Base-by-base conservation (phyloP, 1,140 invertebrate genomes). In the Zaprionus tsacasi region DNA sequence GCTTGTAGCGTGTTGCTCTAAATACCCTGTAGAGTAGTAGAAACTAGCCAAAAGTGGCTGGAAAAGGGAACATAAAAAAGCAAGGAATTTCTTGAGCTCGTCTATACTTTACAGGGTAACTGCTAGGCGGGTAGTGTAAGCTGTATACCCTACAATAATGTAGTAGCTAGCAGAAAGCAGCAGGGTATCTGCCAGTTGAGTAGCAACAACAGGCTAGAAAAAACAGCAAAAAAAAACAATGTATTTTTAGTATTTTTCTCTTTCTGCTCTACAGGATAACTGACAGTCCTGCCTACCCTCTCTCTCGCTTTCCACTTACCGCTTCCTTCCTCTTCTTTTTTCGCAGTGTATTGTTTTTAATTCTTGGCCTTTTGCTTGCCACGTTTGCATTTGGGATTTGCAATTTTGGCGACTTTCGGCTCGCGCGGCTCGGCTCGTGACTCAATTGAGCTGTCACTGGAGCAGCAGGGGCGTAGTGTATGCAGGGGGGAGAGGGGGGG, bases 321-420 rank as follows among this genome's bases (percentile, higher is more conserved):
- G n/a, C n/a, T 21, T 21, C 21, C 21, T 21, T 21, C 21, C 21
- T 21, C 67, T 48, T 48, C n/a, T 54, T 65, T 40, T 64, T 70
- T 70, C 12, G 8, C 33, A 5, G 38, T 43, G 11, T 38, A 21
- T 33, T 65, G 15, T 48, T 85, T 80, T 85, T 68, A 85, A 87
- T 86, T 86, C 76, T 82, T 86, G 70, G 71, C 67, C 66, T 75
- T 70, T 70, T 65, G 48, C 64, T 83, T 65, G 81, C 82, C 72
- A 74, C 82, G 82, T 79, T 86, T 88, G 83, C 83, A 83, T 82
- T 87, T 87, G 74, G 79, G 77, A 70, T 65, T 77, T 77, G 74
- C 60, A 54, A 64, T 72, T 78, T 78, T 64, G 68, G 64, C 74
- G 70, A 74, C 71, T 79, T 76, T 65, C 40, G 40, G 40, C 40